Conservation (phyloP, 1,140 invertebrate genomes). For the Cylas formicarius region DNA sequence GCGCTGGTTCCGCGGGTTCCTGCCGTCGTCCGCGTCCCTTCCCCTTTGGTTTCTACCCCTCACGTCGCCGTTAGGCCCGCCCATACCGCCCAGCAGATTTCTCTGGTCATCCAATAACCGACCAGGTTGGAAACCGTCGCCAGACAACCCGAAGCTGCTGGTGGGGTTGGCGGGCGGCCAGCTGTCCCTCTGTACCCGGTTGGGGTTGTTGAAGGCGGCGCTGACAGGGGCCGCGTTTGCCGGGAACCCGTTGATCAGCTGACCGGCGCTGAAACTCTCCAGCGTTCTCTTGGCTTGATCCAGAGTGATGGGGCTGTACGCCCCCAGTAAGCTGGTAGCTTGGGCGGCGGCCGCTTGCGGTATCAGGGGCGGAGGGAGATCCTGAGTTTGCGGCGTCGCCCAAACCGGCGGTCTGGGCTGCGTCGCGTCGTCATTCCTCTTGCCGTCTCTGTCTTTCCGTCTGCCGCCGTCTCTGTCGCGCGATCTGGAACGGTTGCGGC, state of each 20-base stretch:
- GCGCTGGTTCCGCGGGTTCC: too few species aligned
- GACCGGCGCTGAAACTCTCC: background rate
- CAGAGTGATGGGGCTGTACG: slow-evolving; percentile 11
- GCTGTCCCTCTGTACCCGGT: slow-evolving; percentile 7
- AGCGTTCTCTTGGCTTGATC: slow-evolving; percentile 19
- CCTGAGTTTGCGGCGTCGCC: slow-evolving; percentile 30
- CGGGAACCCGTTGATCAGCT: slow-evolving; percentile 15
- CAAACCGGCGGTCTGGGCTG: slow-evolving; percentile 15
- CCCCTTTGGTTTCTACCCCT: too few species aligned
- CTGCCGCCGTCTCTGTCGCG: slow-evolving; percentile 43
- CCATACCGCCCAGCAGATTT: too few species aligned
- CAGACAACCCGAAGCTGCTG: too few species aligned
- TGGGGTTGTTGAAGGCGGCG: slow-evolving; percentile 1
- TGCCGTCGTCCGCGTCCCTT: background rate
- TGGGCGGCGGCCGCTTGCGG: too few species aligned
- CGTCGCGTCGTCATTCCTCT: slow-evolving; percentile 22
- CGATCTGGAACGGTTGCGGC: slow-evolving; percentile 18
- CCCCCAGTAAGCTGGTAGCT: slow-evolving; percentile 11
- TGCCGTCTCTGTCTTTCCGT: slow-evolving; percentile 44
- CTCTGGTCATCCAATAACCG: too few species aligned
- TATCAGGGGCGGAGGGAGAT: background rate
- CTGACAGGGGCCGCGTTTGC: background rate
- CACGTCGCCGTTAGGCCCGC: background rate
- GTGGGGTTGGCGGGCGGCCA: slow-evolving; percentile 22
- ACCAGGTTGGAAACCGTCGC: background rate